phyloP scores from a whole-genome alignment of 2,797 vertebrate genomes.

The Eupleurogrammus muticus region DNA sequence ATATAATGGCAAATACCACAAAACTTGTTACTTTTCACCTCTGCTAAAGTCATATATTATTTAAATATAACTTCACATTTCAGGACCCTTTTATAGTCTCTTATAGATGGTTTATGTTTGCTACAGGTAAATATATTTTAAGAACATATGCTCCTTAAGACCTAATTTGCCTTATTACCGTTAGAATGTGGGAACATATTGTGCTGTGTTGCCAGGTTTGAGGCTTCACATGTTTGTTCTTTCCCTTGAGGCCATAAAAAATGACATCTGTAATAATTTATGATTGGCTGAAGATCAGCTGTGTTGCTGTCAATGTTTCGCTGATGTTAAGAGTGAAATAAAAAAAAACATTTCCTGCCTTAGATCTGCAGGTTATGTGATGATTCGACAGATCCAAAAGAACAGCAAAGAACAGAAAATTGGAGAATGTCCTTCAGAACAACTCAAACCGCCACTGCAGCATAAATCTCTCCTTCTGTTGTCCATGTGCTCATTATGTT shows the following conservation, averaged over 20 bases:
- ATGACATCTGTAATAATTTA: slow-evolving; percentile 2
- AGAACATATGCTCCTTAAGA: no score
- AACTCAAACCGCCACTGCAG: neutral
- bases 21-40: no score
- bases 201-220: neutral
- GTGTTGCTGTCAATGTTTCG: neutral
- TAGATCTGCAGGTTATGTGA: neutral
- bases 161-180: no score
- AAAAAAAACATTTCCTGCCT: neutral
- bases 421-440: neutral
- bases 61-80: neutral
- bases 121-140: neutral
- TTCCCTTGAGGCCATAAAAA: neutral
- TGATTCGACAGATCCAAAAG: no score
- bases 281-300: neutral
- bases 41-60: neutral
- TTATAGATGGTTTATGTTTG: neutral
- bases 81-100: no score
- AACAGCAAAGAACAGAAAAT: neutral
- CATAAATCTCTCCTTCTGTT: slow-evolving; percentile 1
- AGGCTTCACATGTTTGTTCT: neutral
- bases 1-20: no score
- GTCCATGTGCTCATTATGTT: slow-evolving; percentile 5
- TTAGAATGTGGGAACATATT: neutral
- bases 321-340: neutral